Conservation (phyloP, 1,140 invertebrate species). For the Hirudo medicinalis region DNA sequence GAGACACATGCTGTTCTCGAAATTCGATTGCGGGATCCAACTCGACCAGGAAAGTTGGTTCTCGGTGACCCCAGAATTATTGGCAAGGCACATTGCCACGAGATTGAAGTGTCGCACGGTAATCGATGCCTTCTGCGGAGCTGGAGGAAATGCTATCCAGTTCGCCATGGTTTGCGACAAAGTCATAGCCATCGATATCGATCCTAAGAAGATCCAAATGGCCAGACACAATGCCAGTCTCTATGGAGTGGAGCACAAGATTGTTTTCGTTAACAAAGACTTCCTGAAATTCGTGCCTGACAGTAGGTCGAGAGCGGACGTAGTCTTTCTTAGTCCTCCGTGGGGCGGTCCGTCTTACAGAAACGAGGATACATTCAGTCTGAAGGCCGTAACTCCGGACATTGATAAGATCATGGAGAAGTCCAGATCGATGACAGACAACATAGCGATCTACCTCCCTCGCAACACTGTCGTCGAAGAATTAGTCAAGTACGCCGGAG, state of each 20-base stretch:
- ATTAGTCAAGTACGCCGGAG: no score
- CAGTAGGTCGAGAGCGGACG: slow-evolving; percentile 47
- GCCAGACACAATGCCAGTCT: slow-evolving; percentile 75
- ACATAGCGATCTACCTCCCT: slow-evolving; percentile 78
- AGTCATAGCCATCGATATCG: slow-evolving; percentile 89
- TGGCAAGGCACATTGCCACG: slow-evolving; percentile 75
- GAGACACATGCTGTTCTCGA: no score
- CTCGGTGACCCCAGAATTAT: slow-evolving; percentile 89
- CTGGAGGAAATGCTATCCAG: slow-evolving; percentile 92
- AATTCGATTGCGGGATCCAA: no score
- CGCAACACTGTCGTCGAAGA: slow-evolving; percentile 63
- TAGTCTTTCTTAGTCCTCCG: slow-evolving; percentile 84
- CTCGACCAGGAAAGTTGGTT: slow-evolving; percentile 73
- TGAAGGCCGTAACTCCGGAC: slow-evolving; percentile 54
- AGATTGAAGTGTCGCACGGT: slow-evolving; percentile 56
- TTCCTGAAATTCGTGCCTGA: slow-evolving; percentile 49
- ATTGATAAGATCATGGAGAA: slow-evolving; percentile 31
- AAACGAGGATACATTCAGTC: slow-evolving; percentile 52
- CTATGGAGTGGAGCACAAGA: slow-evolving; percentile 76
- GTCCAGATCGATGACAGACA: slow-evolving; percentile 41
- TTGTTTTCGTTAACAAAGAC: slow-evolving; percentile 84
- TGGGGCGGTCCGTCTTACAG: slow-evolving; percentile 81
- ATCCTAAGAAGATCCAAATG: slow-evolving; percentile 69
- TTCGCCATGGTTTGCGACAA: slow-evolving; percentile 74
- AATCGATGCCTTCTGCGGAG: slow-evolving; percentile 91